Conservation (phyloP, 2,113 vertebrate genomes). For the Pseudonaja textilis region DNA sequence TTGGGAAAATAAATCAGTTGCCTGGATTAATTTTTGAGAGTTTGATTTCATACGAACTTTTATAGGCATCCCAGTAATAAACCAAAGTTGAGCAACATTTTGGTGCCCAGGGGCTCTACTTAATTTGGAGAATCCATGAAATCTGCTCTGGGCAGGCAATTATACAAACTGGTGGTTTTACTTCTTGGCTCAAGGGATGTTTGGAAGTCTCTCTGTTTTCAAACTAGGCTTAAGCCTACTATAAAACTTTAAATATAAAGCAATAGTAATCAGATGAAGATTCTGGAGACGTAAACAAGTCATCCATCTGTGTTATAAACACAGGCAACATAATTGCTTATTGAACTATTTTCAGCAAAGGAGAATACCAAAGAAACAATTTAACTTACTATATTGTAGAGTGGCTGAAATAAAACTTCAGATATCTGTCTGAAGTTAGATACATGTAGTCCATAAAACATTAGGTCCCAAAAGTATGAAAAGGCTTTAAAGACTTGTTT, state of each 20-base stretch:
- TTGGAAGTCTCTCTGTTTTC: background rate
- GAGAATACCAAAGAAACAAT: background rate
- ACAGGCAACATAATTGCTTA: background rate
- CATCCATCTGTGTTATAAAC: background rate
- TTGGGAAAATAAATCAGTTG: background rate
- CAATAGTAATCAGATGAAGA: background rate
- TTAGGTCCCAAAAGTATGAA: background rate
- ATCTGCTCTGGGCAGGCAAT: background rate
- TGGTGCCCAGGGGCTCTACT: background rate
- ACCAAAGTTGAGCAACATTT: background rate
- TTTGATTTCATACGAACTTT: background rate
- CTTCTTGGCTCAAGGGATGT: background rate
- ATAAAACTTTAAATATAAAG: background rate
- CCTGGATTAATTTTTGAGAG: background rate
- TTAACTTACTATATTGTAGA: background rate
- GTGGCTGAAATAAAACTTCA: background rate
- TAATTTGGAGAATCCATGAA: background rate
- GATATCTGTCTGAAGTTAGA: background rate
- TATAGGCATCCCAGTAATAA: background rate
- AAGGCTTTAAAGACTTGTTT: background rate
- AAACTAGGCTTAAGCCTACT: background rate
- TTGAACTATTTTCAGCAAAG: background rate
- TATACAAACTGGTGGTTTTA: background rate
- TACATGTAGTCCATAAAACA: background rate
- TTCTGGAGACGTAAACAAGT: background rate